Evolutionary conservation across 2,113 vertebrate genomes (phyloP), one percentile per base, ranked within the genome.

Genomic region (Prochilodus magdalenae): DNA sequence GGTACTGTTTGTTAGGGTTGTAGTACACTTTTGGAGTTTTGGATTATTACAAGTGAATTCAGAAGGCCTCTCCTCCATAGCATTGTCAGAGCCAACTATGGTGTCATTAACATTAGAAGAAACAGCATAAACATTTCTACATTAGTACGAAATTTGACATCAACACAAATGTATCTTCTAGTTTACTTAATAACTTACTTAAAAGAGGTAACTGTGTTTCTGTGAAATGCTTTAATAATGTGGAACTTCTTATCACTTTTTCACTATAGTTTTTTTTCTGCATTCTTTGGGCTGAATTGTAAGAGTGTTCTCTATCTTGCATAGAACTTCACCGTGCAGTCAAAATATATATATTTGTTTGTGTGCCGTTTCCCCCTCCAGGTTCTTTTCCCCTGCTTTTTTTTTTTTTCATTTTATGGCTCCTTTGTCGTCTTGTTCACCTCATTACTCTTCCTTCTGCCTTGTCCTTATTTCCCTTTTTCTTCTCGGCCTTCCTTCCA

Each of bases 401-500:
- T 24, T 59, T 62, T 62, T 16, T 14, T 60, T n/a, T n/a, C n/a
- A n/a, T 62, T 22, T 40, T 57, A 33, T 63, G 30, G 33, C 74
- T 76, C 57, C 29, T 71, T 59, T 59, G 55, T 59, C 55, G 55
- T 40, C 29, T 65, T 40, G 5, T 53, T 65, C 67, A 63, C 70
- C 36, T 40, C 10, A 14, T 53, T 24, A 67, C 79, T 40, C 27
- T 53, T 22, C 4, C 60, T 20, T 65, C 47, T 13, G 22, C 49
- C 26, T 36, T 69, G 62, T 24, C 29, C 36, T 69, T 7, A 47
- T 55, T 20, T 24, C 13, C 59, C 51, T 16, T 77, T 2, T n/a
- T n/a, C n/a, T n/a, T n/a, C n/a, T n/a, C n/a, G n/a, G n/a, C n/a
- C n/a, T n/a, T n/a, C n/a, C n/a, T n/a, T n/a, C n/a, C n/a, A n/a